Conservation (phyloP, 2,888 invertebrate species). For the Rotaria socialis region DNA sequence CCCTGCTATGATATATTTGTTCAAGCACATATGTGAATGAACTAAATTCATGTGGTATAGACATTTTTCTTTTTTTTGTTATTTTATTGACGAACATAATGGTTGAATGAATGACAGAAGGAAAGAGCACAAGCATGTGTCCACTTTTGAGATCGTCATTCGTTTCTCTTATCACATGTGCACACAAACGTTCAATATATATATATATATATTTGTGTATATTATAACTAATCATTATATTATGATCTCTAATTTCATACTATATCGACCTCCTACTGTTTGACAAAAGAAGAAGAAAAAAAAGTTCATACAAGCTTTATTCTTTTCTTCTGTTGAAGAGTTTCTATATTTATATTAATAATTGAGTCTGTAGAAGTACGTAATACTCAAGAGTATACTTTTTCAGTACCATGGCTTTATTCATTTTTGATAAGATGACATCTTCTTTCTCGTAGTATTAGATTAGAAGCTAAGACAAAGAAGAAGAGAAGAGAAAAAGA, state of each 20-base stretch:
- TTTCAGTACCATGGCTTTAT: background rate
- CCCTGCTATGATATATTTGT: slow-evolving; percentile 12
- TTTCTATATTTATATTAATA: background rate
- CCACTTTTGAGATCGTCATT: background rate
- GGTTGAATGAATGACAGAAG: slow-evolving; percentile 19
- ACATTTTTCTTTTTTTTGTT: background rate
- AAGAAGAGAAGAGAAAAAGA: background rate
- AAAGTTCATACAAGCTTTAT: background rate
- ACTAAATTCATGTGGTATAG: background rate
- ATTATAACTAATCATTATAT: slow-evolving; percentile 14
- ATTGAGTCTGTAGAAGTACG: background rate
- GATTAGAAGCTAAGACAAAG: background rate
- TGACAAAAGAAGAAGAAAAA: background rate
- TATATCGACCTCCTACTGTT: background rate
- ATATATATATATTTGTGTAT: background rate
- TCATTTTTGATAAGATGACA: slow-evolving; percentile 14
- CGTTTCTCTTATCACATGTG: background rate
- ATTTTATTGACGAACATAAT: background rate
- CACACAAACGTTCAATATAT: background rate
- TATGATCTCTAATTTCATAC: slow-evolving; percentile 10
- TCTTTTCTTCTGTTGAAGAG: background rate
- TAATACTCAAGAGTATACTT: background rate
- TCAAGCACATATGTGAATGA: background rate
- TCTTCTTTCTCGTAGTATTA: background rate
- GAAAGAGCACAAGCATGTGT: slow-evolving; percentile 14